phyloP scores from a whole-genome alignment of 2,113 vertebrate genomes.

The Trogon melanurus region DNA sequence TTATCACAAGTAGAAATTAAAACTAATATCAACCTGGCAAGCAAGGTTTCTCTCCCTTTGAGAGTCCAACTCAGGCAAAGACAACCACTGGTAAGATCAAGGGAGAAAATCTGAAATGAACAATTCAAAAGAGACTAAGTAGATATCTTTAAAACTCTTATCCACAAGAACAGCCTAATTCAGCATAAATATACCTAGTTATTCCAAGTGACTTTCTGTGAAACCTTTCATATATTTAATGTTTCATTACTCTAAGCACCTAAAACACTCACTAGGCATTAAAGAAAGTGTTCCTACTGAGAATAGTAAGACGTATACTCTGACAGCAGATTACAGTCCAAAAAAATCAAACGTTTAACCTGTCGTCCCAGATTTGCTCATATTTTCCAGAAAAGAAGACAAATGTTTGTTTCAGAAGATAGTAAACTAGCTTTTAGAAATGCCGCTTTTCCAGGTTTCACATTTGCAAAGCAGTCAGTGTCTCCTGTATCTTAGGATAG shows the following conservation, averaged over 20 bases:
- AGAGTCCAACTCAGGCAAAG: background rate
- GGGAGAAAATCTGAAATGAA: background rate
- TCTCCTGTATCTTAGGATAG: background rate
- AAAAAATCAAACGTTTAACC: background rate
- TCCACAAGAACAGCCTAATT: background rate
- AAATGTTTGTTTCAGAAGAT: background rate
- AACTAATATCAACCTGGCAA: background rate
- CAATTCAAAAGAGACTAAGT: background rate
- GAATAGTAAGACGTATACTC: background rate
- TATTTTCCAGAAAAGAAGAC: background rate
- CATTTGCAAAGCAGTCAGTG: background rate
- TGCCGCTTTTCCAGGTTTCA: background rate
- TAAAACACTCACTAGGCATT: background rate
- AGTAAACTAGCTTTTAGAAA: background rate
- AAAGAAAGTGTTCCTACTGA: background rate
- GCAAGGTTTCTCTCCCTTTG: background rate
- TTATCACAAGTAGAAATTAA: background rate
- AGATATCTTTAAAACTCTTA: background rate
- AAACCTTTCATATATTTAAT: background rate
- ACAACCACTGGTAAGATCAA: background rate
- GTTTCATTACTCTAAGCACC: background rate
- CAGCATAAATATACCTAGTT: background rate
- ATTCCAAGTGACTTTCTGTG: background rate
- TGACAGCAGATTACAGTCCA: background rate
- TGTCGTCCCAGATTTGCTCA: accelerated